phyloP scores from a whole-genome alignment of 1,140 invertebrate species.

The Neodiprion lecontei region DNA sequence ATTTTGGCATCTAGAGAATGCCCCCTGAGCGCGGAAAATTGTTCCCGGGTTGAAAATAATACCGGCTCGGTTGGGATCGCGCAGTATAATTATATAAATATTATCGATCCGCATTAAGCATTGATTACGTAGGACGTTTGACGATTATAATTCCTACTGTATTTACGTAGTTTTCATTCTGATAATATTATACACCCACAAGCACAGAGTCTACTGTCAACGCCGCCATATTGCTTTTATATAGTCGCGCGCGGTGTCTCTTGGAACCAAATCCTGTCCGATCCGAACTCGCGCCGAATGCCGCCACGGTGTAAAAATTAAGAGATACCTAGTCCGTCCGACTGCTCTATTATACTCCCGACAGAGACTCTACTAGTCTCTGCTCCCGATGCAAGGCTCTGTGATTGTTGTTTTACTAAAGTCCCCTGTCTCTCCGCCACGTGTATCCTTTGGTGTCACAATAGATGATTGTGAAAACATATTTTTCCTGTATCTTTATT shows the following conservation, averaged over 20 bases:
- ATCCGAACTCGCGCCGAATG: neutral
- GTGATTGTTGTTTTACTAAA: no score
- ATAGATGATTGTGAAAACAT: no score
- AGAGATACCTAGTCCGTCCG: no score
- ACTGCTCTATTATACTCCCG: no score
- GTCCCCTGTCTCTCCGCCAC: no score
- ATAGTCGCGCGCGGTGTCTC: neutral
- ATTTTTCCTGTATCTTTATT: no score
- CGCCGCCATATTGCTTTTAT: slow-evolving; percentile 11
- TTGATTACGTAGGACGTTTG: neutral
- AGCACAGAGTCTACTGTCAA: slow-evolving; percentile 11
- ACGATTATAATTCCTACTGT: neutral
- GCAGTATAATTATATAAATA: no score
- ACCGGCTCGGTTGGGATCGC: neutral
- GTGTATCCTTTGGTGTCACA: no score
- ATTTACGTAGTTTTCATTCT: slow-evolving; percentile 4
- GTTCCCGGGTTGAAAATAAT: neutral
- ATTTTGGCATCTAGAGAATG: neutral
- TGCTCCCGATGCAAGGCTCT: no score
- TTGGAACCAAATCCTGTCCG: neutral
- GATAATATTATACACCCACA: slow-evolving; percentile 2
- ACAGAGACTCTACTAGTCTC: no score
- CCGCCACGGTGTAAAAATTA: no score
- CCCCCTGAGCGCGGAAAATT: neutral
- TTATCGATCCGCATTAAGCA: slow-evolving; percentile 3